Base-by-base conservation (phyloP, 2,797 vertebrate genomes). In the Sandelia bainsii region DNA sequence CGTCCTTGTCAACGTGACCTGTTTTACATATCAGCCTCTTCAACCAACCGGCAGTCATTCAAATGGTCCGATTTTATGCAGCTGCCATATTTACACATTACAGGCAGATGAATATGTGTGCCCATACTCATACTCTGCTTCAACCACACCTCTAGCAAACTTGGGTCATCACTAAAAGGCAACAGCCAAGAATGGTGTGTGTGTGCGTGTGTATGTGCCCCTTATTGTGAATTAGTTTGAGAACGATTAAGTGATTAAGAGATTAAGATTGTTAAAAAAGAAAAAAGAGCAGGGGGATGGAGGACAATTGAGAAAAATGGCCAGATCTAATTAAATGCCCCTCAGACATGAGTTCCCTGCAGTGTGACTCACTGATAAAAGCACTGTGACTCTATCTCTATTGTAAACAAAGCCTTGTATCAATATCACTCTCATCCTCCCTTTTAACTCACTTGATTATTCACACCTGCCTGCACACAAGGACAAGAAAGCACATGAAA, bases 11-110 rank as follows among this genome's bases (percentile, higher is more conserved):
- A 40, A 83, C 76, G 73, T 90, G 89, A 93, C 89, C 87, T 77
- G 81, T 67, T 92, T 91, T 89, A 88, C 87, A 91, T 91, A 90
- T 80, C 81, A 71, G 62, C 68, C 74, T 84, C 74, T 83, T 81
- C 73, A 78, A 82, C 64, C 64, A 69, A 78, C 45, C 45, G 7
- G 37, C 58, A 49, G 71, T 56, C 61, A 82, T 86, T 87, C 77
- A 86, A 84, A 83, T 85, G 40, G 32, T 49, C 52, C 56, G 62
- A 65, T 52, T 85, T 82, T 78, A 77, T n/a, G 48, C 67, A 42
- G 67, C 53, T 37, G 53, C 53, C 75, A 69, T 66, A 82, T 85
- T 86, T 87, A 81, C 77, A 81, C 69, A 62, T 68, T 29, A 62
- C 17, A 77, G 57, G 20, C 48, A 29, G 17, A 27, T 16, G 44